These are phyloP conservation scores for Ylistrum balloti DNA, from an alignment of 1,140 invertebrate species.

Conservation along the genomic window DNA sequence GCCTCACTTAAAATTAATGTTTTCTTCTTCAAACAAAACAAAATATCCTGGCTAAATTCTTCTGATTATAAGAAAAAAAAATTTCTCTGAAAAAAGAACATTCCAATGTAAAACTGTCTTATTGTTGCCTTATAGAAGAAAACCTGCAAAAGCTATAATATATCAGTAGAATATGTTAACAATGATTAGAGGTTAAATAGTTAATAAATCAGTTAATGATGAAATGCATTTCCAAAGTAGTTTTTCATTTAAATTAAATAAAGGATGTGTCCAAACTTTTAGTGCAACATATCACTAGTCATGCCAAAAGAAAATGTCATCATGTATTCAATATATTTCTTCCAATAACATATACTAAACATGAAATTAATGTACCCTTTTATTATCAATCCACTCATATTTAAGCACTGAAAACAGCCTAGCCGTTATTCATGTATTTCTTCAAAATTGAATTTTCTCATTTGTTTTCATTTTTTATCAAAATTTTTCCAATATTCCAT, in stretches of 20 bases:
- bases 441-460: too few species aligned
- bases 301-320: conserved; percentile 25
- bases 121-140: not conserved
- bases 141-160: not conserved
- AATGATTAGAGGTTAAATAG: not conserved
- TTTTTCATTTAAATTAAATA: not conserved
- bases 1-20: not conserved
- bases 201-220: not conserved
- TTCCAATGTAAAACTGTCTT: not conserved
- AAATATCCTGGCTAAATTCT: not conserved
- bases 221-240: not conserved
- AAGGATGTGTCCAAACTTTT: conserved; percentile 15
- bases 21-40: not conserved
- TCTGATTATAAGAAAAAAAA: not conserved
- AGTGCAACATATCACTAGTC: not conserved
- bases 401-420: too few species aligned
- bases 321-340: not conserved
- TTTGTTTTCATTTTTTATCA: too few species aligned
- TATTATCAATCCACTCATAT: too few species aligned
- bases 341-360: not conserved
- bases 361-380: not conserved
- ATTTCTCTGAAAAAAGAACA: not conserved
- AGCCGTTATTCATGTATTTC: too few species aligned
- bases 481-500: too few species aligned
- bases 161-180: not conserved